A percentile compares a stretch with the other conserved stretches of the same genome.
These are phyloP conservation scores for Henricia sp. DNA, from an alignment of 53 echinoderm and acorn worm species.

Conservation along the genomic window DNA sequence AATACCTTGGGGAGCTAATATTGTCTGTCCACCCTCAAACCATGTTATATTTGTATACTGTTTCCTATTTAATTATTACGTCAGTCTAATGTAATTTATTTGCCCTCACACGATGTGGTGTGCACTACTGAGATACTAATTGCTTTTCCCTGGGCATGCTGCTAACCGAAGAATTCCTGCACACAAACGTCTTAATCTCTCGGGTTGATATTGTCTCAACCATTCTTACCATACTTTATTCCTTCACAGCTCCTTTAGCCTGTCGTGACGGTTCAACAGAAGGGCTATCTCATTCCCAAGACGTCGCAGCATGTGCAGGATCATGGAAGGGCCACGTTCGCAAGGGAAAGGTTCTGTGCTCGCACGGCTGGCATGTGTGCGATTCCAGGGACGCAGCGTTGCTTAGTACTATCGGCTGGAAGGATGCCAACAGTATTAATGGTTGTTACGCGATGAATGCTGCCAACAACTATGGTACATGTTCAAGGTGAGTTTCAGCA, in stretches of 20 bases:
- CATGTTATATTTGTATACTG: too few species aligned
- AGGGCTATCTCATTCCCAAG: slow-evolving; percentile 78
- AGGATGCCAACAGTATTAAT: slow-evolving; percentile 85
- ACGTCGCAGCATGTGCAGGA: slow-evolving; percentile 84
- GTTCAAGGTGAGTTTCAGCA: slow-evolving; percentile 85
- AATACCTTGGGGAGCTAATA: too few species aligned
- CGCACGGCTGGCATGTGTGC: slow-evolving; percentile 96
- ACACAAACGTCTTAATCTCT: too few species aligned
- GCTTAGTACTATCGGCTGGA: slow-evolving; percentile 78
- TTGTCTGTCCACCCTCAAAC: too few species aligned
- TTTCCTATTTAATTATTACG: too few species aligned
- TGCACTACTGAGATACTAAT: too few species aligned
- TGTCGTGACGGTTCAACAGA: slow-evolving; percentile 90
- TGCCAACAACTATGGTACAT: slow-evolving; percentile 88
- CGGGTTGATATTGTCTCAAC: too few species aligned
- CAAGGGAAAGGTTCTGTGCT: slow-evolving; percentile 85
- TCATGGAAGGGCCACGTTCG: slow-evolving; percentile 95
- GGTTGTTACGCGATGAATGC: slow-evolving; percentile 95
- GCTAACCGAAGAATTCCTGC: too few species aligned
- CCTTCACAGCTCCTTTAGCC: slow-evolving; percentile 69
- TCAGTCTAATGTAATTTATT: too few species aligned
- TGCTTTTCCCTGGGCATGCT: too few species aligned
- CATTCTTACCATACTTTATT: too few species aligned
- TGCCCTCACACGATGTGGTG: too few species aligned
- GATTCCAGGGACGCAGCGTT: slow-evolving; percentile 72